Evolutionary conservation across 2,797 vertebrate genomes (phyloP), one percentile per base, ranked within the genome.

Genomic region (Pseudochirops cupreus): DNA sequence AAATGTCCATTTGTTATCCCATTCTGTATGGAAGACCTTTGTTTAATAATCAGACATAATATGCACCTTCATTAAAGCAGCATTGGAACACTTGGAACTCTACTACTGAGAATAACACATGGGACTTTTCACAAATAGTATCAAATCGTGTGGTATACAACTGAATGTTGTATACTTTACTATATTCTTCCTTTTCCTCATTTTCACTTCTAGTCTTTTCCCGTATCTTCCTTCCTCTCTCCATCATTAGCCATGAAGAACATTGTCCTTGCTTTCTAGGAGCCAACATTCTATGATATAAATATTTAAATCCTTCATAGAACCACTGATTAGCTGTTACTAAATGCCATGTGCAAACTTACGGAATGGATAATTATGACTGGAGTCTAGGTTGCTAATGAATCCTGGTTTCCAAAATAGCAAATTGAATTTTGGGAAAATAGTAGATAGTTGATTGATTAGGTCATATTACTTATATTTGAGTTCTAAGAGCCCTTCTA

Each of bases 1-100:
- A 90, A 29, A 50, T 96, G 4, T 12, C 74, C n/a, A 56, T 24
- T 53, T 93, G 57, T 96, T 16, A 91, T 56, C 28, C 95, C 92
- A 3, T 24, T 91, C 82, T n/a, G 11, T 1, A 0, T 90, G 16
- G 18, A n/a, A 14, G 1, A 91, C 0, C 11, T 59, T 33, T 55
- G n/a, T 26, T 91, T 91, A 54, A 91, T 54, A 91, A 31, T 54
- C 90, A 91, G 53, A 91, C 29, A 31, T 91, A 91, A 53, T 54
- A 91, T 54, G 31, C 52, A 91, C 33, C 90, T 91, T 91, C 52
- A 91, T 91, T 55, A 91, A 91, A 55, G 31, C 53, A 55, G 28
- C 28, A 29, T 18, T 91, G 90, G 52, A 54, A 54, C 14, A 12
- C 31, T 52, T 91, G 13, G 90, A 29, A 54, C 52, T 91, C 50